Base-by-base conservation (phyloP, 2,888 invertebrate species). In the Formica aserva region DNA sequence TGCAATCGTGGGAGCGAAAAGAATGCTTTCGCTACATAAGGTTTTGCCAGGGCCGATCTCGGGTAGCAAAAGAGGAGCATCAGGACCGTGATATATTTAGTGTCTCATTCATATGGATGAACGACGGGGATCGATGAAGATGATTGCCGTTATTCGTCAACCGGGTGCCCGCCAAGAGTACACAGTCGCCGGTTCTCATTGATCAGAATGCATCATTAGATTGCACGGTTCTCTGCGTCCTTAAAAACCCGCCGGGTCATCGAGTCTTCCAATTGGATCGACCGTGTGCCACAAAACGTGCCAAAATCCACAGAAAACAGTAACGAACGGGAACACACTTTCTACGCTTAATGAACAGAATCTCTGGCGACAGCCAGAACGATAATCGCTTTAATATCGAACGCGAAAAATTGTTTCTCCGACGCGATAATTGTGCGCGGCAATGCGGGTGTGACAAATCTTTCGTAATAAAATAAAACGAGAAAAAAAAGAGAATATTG, bases 41-140 rank as follows among this genome's bases (percentile, higher is more conserved):
- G 60, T 45, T 45, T 80, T 74, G 29, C 45, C 45, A 72, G 22
- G 32, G 41, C 22, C 74, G 45, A 35, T 67, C 67, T 48, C 67
- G 67, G 11, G n/a, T 45, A 72, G 60, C 22, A 32, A 78, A 60
- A 80, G 78, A 57, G 32, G 38, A 78, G 74, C 45, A 78, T 26
- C 60, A 41, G 74, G 60, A 72, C 13, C 72, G 45, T 80, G 57
- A 72, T 80, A 60, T 71, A 80, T 80, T 60, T 80, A 80, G 74
- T 72, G 74, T 72, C 74, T 80, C 78, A 72, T 80, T 57, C 45
- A 80, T 80, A 80, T 80, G 74, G 60, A 80, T 60, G 78, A 80
- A 80, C 18, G 60, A 60, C 26, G 29, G 32, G 60, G 60, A 80
- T 80, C 74, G 78, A 80, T 80, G 78, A 72, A 80, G 78, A 80